These are phyloP conservation scores for Typhlichthys subterraneus DNA, from an alignment of 2,797 vertebrate species.

Conservation along the genomic window DNA sequence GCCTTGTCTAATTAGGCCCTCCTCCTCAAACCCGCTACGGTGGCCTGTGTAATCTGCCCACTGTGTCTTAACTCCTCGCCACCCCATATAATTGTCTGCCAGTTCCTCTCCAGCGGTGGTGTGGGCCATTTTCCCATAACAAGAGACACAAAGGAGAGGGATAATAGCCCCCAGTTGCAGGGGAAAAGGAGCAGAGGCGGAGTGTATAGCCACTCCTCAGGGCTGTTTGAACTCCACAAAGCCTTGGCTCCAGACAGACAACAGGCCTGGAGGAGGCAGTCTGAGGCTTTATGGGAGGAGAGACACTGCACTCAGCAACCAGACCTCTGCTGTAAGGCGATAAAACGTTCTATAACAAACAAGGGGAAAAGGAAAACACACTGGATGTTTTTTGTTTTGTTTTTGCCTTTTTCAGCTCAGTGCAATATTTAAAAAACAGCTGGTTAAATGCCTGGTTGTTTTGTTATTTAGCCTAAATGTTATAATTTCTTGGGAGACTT, in stretches of 20 bases:
- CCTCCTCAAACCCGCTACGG: conserved; percentile 82
- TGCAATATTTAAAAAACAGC: conserved; percentile 19
- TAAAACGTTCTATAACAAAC: conserved; percentile 30
- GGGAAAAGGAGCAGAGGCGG: conserved; percentile 63
- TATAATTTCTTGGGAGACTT: conserved; percentile 13
- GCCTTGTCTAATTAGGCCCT: conserved; percentile 87
- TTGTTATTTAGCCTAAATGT: no score
- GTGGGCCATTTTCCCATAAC: conserved; percentile 75
- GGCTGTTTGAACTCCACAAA: conserved; percentile 75
- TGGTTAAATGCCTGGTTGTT: no score
- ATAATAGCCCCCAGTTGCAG: conserved; percentile 79
- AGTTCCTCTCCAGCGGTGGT: conserved; percentile 77
- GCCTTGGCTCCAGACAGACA: conserved; percentile 74
- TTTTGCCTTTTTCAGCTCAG: conserved; percentile 2
- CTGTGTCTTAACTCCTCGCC: conserved; percentile 87
- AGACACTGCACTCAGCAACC: conserved; percentile 46
- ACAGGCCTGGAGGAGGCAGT: conserved; percentile 64
- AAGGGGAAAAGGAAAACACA: conserved; percentile 9
- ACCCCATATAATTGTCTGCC: conserved; percentile 85
- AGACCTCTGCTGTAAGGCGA: conserved; percentile 9
- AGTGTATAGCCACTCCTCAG: conserved; percentile 74
- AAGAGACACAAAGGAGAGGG: conserved; percentile 75
- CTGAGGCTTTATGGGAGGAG: conserved; percentile 54
- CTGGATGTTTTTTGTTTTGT: background rate
- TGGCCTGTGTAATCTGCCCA: conserved; percentile 90